phyloP scores from a whole-genome alignment of 2,113 vertebrate species.

The Zapus hudsonius region DNA sequence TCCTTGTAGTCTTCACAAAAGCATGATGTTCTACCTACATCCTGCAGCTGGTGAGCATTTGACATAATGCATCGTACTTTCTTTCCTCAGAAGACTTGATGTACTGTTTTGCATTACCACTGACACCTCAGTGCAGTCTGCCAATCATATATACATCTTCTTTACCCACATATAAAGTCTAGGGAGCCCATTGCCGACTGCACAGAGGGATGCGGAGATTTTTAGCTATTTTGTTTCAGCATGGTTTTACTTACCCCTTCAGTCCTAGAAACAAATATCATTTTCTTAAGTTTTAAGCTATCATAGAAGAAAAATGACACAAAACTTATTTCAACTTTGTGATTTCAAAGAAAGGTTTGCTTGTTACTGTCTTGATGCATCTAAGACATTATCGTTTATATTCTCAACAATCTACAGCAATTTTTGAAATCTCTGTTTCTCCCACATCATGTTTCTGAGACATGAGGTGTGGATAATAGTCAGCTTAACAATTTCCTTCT shows the following conservation, averaged over 20 bases:
- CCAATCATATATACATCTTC: slow-evolving; percentile 92
- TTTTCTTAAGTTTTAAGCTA: slow-evolving; percentile 87
- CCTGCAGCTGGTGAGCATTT: no score
- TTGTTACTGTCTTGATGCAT: slow-evolving; percentile 91
- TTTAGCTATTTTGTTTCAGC: slow-evolving; percentile 91
- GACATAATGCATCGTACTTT: slow-evolving; percentile 92
- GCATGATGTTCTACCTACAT: no score
- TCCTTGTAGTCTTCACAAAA: no score
- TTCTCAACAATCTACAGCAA: slow-evolving; percentile 92
- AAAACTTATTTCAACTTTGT: slow-evolving; percentile 88
- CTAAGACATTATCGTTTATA: slow-evolving; percentile 89
- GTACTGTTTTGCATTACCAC: slow-evolving; percentile 89
- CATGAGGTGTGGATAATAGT: background rate
- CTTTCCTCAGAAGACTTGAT: slow-evolving; percentile 92
- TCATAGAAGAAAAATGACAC: slow-evolving; percentile 81
- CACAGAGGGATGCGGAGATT: slow-evolving; percentile 91
- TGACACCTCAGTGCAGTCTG: slow-evolving; percentile 90
- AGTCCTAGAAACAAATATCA: slow-evolving; percentile 90
- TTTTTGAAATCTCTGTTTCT: background rate
- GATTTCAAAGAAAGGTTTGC: slow-evolving; percentile 90
- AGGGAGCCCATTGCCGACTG: slow-evolving; percentile 89
- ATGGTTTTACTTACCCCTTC: slow-evolving; percentile 92
- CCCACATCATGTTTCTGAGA: background rate
- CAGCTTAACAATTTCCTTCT: background rate
- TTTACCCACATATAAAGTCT: slow-evolving; percentile 90